Base-by-base conservation (phyloP, 2,113 vertebrate genomes). In the Ursus arctos region DNA sequence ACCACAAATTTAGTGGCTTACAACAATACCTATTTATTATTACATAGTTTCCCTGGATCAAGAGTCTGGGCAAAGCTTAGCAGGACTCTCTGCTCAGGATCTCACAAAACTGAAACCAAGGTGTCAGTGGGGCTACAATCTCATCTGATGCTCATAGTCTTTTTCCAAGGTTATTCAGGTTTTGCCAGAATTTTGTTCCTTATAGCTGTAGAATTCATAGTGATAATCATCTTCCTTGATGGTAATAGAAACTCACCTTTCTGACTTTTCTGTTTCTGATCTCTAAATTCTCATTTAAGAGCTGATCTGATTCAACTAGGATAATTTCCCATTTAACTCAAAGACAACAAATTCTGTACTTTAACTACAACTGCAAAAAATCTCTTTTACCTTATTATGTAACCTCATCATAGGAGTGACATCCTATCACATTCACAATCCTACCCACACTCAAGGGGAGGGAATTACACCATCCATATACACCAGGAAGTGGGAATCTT, bases 281-380 rank as follows among this genome's bases (percentile, higher is more conserved):
- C 72, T 72, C 87, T 69, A 22, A 69, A 71, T 63, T 86, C 21
- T 90, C 86, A 96, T 53, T 85, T 84, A 96, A 93, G n/a, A 72
- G 28, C 81, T 53, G 33, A 57, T 96, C 63, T 87, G 65, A 82
- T 26, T 87, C 40, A 87, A 1, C 2, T 15, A 92, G 26, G 33
- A 88, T 28, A 65, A 65, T 65, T 67, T 88, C 49, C 65, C 49
- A 36, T 88, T 88, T 57, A 82, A 87, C 67, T 94, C 61, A 67
- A 76, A 94, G 33, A 86, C 14, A 87, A 81, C 7, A 40, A 18
- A 82, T 76, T 40, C 40, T 57, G 26, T 67, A 43, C 49, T 24
- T 57, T 59, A 94, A 91, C 36, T 55, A 93, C 24, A 36, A 61
- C n/a, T 71, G n/a, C 5, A 71, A 89, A 97, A 93, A 67, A 36